These are phyloP conservation scores for Sebastes cheni DNA, from an alignment of 2,797 vertebrate genomes.

Conservation along the genomic window DNA sequence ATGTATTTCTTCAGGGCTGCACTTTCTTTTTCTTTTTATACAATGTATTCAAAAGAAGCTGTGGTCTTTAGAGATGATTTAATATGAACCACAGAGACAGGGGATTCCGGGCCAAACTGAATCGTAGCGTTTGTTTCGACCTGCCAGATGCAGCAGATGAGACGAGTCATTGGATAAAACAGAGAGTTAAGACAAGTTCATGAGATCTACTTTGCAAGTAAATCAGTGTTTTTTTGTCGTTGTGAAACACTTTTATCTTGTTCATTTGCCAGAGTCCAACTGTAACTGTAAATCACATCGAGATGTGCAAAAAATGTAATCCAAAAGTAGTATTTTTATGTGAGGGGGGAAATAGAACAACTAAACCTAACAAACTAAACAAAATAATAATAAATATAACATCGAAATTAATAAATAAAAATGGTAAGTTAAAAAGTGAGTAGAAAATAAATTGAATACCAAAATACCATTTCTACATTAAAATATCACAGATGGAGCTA, in stretches of 20 bases:
- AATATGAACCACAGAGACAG: not conserved
- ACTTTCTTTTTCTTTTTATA: not conserved
- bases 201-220: not conserved
- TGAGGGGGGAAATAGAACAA: too few species aligned
- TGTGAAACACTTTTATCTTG: not conserved
- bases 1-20: not conserved
- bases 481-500: not conserved
- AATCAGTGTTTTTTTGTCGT: not conserved
- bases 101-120: not conserved
- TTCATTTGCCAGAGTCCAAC: not conserved
- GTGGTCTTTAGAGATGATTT: not conserved
- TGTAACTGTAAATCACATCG: too few species aligned
- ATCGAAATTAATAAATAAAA: too few species aligned
- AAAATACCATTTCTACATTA: too few species aligned
- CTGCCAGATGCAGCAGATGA: constrained; percentile 20
- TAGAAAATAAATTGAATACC: too few species aligned
- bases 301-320: too few species aligned
- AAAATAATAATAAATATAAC: not conserved
- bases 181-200: not conserved
- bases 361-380: not conserved
- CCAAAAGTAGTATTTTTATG: too few species aligned
- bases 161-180: not conserved
- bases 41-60: constrained; percentile 1
- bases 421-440: too few species aligned
- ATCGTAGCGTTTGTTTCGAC: not conserved